Conservation (phyloP, 2,797 vertebrate species). For the Anguilla pacifica region DNA sequence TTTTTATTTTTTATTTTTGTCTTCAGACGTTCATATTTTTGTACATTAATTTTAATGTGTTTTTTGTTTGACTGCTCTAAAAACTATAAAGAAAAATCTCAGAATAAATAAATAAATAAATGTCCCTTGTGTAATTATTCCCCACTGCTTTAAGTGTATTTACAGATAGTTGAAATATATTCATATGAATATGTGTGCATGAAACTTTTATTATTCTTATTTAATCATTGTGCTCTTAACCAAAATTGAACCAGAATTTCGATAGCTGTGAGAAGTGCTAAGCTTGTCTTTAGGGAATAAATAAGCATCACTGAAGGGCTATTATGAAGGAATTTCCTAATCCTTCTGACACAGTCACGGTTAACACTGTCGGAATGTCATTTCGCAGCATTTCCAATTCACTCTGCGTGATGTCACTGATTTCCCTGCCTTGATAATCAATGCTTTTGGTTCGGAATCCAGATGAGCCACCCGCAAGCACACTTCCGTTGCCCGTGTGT, state of each 20-base stretch:
- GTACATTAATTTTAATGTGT: neutral
- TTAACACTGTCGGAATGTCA: constrained; percentile 45
- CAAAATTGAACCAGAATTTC: neutral
- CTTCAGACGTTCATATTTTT: neutral
- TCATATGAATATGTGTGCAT: neutral
- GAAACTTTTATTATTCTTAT: neutral
- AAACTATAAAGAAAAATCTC: neutral
- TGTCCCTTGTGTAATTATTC: neutral
- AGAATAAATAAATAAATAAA: neutral
- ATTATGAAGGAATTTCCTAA: neutral
- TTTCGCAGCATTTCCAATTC: constrained; percentile 50
- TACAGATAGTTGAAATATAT: neutral
- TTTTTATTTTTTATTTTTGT: neutral
- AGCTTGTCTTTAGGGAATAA: neutral
- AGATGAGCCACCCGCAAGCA: constrained; percentile 41
- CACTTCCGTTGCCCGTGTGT: constrained; percentile 24
- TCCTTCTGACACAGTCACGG: neutral
- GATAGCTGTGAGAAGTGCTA: neutral
- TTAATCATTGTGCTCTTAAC: neutral
- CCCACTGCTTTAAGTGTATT: neutral
- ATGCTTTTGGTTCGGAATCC: constrained; percentile 43
- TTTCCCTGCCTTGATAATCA: constrained; percentile 51
- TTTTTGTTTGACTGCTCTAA: neutral
- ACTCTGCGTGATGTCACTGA: constrained; percentile 57
- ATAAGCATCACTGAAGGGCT: neutral